Conservation (phyloP, 2,113 vertebrate genomes). For the Nyctereutes procyonoides region DNA sequence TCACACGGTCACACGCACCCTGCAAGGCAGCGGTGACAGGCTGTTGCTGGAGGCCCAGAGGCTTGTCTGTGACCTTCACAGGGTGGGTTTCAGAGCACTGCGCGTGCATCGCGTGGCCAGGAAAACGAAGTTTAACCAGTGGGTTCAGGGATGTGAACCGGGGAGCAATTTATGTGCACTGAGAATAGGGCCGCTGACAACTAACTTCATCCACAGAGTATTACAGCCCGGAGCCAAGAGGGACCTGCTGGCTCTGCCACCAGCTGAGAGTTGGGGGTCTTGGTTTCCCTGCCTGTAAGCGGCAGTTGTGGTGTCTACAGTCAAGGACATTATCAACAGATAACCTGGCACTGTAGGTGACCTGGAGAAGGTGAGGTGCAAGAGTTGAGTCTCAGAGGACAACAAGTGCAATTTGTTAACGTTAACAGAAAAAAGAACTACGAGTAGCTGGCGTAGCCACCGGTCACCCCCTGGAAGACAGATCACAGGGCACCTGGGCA, state of each 20-base stretch:
- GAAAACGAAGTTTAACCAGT: not conserved
- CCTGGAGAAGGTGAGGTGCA: not conserved
- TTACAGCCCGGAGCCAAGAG: not conserved
- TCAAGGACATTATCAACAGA: accelerated
- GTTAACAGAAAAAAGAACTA: accelerated
- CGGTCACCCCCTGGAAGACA: accelerated
- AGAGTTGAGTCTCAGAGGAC: not conserved
- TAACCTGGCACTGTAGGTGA: accelerated
- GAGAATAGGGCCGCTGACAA: not conserved
- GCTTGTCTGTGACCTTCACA: not conserved
- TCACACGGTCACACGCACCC: accelerated
- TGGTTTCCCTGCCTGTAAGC: accelerated
- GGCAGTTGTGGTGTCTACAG: accelerated
- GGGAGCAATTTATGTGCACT: not conserved
- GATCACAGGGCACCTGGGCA: not conserved
- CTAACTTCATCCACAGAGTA: accelerated
- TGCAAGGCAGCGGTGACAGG: accelerated
- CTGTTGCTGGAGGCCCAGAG: accelerated
- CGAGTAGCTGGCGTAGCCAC: accelerated
- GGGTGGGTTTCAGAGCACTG: not conserved
- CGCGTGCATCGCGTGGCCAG: accelerated
- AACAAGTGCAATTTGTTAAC: not conserved
- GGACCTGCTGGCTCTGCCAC: accelerated
- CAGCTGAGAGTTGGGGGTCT: accelerated
- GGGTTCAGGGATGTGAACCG: accelerated